Conservation (phyloP, 2,797 vertebrate species). For the Ciconia nigra region DNA sequence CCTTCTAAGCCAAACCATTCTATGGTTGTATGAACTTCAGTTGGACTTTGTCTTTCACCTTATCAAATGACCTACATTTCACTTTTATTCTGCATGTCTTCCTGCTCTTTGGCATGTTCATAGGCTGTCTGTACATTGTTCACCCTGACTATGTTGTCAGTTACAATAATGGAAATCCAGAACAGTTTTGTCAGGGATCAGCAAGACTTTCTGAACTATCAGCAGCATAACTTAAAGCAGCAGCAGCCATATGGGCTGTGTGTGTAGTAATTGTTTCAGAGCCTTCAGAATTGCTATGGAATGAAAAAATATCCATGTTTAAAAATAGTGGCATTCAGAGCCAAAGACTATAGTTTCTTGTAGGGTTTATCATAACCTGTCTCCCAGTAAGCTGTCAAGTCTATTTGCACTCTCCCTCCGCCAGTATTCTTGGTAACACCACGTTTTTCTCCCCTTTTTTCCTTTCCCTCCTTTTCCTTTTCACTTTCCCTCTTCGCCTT, state of each 20-base stretch:
- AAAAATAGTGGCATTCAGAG: background rate
- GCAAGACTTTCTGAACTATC: background rate
- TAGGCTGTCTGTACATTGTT: background rate
- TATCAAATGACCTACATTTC: background rate
- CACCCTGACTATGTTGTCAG: background rate
- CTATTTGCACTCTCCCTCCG: background rate
- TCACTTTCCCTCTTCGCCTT: background rate
- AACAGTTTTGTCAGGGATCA: background rate
- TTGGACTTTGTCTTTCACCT: background rate
- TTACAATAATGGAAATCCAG: background rate
- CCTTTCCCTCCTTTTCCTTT: background rate
- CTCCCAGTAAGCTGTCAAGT: background rate
- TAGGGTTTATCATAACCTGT: background rate
- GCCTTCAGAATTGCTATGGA: background rate
- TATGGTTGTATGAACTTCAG: background rate
- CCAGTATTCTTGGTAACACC: background rate
- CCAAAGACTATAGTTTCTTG: background rate
- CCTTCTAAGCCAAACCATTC: background rate
- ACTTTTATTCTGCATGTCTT: background rate
- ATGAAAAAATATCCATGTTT: background rate
- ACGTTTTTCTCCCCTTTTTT: slow-evolving; percentile 9
- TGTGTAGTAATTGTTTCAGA: background rate
- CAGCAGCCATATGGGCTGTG: background rate
- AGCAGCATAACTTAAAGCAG: background rate
- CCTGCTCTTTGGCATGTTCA: background rate